Percentiles rank a stretch among this genome's conserved stretches.
Evolutionary conservation across 2,797 vertebrate genomes (phyloP).

Genomic region (Urophycis tenuis): DNA sequence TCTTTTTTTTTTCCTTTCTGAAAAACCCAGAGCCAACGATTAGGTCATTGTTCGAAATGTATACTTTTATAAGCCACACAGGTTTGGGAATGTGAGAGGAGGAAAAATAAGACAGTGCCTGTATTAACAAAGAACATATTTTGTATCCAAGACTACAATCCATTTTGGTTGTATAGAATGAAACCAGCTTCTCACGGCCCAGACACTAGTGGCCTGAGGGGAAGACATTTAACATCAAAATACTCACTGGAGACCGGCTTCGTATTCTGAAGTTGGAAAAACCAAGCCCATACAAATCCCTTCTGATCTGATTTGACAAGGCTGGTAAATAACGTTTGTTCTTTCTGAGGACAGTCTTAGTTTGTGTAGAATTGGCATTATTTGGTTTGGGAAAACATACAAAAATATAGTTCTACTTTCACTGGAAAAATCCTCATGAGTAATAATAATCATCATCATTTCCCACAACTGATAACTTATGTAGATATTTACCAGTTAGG

Average conservation of each 20-base stretch:
- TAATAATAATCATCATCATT: not conserved
- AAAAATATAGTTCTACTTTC: not conserved
- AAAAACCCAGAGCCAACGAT: conserved; percentile 1
- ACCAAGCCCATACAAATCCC: not conserved
- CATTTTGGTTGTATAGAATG: not conserved
- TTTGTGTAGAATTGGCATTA: not conserved
- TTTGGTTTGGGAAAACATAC: not conserved
- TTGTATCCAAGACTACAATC: not conserved
- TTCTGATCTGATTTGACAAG: conserved; percentile 1
- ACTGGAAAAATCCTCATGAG: not conserved
- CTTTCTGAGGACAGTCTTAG: not conserved
- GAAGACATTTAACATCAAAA: not conserved
- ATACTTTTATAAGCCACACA: conserved; percentile 1
- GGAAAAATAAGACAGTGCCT: not conserved
- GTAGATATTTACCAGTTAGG: not conserved
- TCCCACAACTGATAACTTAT: not conserved
- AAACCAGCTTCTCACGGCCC: not conserved
- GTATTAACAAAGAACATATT: not conserved
- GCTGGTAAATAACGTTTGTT: not conserved
- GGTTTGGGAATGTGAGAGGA: not conserved
- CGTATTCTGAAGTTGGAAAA: not conserved
- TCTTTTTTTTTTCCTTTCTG: not conserved
- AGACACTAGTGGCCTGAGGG: not conserved
- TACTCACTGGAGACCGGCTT: not conserved
- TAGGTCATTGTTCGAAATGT: not conserved